Conservation (phyloP, 2,797 vertebrate species). For the Protonibea diacanthus region DNA sequence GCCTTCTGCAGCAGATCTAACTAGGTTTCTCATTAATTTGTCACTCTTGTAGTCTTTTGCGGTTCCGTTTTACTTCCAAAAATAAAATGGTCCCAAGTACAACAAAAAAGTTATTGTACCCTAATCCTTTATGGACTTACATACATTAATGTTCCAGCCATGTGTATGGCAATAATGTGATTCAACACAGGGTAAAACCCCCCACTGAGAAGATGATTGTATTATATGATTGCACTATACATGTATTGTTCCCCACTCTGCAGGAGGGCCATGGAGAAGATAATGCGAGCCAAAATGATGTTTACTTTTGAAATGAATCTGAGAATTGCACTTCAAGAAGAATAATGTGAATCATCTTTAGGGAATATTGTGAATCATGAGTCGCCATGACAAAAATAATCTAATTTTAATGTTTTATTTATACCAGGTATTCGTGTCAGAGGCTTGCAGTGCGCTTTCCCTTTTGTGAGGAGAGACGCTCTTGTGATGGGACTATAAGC, state of each 20-base stretch:
- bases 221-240: constrained; percentile 42
- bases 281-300: constrained; percentile 34
- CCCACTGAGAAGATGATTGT: constrained; percentile 62
- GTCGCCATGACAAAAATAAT: background rate
- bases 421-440: constrained; percentile 5
- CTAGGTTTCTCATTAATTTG: background rate
- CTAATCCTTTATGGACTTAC: background rate
- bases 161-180: constrained; percentile 35
- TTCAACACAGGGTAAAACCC: constrained; percentile 42
- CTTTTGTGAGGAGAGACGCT: background rate
- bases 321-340: constrained; percentile 15
- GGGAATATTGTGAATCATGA: constrained; percentile 24
- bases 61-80: background rate
- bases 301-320: constrained; percentile 33
- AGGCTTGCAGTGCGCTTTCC: background rate
- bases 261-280: constrained; percentile 18
- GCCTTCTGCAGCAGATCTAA: background rate
- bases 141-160: constrained; percentile 24
- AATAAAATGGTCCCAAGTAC: background rate
- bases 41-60: background rate
- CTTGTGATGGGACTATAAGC: too few species aligned
- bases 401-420: constrained; percentile 3
- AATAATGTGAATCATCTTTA: background rate
- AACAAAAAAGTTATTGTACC: background rate
- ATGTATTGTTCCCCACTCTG: constrained; percentile 21